Evolutionary conservation across 2,113 vertebrate species (phyloP), one percentile per base, ranked within the genome.

Genomic region (Camelus bactrianus): DNA sequence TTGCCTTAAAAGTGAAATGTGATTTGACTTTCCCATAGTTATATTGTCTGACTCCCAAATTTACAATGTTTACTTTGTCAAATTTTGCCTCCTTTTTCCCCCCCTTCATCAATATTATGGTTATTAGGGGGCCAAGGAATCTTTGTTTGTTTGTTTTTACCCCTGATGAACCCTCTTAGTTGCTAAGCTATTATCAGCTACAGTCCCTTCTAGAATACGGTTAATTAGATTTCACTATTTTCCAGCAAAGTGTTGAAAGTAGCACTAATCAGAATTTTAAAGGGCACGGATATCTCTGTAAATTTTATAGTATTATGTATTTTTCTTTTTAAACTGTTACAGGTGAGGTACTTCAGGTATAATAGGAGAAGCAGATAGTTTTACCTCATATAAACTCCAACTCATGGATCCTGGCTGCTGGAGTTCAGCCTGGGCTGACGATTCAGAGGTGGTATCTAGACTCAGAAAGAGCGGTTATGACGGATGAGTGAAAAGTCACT

Each of bases 181-280:
- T 95, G 77, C 35, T 81, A 85, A 89, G 58, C 83, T 84, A 70
- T 92, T 83, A 84, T 75, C 48, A 26, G 22, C 6, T 32, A 46
- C 42, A 81, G 73, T 88, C 22, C 14, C 65, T 94, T 89, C 30
- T 80, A 85, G 67, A 91, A 89, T 75, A 91, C n/a, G 85, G 72
- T 64, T 95, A 93, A 94, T 97, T 95, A 95, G 88, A 97, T 92
- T 73, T 95, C n/a, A 64, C 10, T 64, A 20, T 85, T 96, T 95
- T 65, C 26, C 20, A 42, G 64, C 22, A 50, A 91, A 83, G 58
- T 80, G 6, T 62, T 80, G 58, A 93, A 96, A 72, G 91, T 64
- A 89, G 64, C 75, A 96, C 42, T 93, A 60, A 93, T 93, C 46
- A 91, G 56, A 93, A 84, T 79, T 93, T 95, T 70, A 88, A 96